Evolutionary conservation across 2,113 vertebrate species (phyloP).

Genomic region (Formicarius rufipectus): DNA sequence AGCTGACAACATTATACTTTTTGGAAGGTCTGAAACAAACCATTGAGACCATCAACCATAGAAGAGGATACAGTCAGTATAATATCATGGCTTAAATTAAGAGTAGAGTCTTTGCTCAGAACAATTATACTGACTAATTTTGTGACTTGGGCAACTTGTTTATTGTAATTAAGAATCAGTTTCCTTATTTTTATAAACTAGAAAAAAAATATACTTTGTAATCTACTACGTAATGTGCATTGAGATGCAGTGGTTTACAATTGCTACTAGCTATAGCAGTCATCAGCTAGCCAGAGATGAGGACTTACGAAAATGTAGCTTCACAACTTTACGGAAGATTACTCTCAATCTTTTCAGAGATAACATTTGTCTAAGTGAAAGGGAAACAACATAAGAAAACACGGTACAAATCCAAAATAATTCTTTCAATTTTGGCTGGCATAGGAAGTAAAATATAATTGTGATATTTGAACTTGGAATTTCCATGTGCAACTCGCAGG

Average conservation of each 20-base stretch:
- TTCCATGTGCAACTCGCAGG: not conserved
- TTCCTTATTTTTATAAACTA: not conserved
- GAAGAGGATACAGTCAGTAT: not conserved
- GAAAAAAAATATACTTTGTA: not conserved
- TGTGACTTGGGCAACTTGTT: accelerated
- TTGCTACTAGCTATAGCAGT: not conserved
- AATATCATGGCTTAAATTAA: not conserved
- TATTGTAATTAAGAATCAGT: not conserved
- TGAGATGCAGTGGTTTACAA: not conserved
- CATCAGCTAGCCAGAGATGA: not conserved
- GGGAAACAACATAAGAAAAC: not conserved
- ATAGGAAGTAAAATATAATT: not conserved
- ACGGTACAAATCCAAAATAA: not conserved
- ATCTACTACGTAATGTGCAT: not conserved
- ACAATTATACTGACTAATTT: not conserved
- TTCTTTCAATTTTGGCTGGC: not conserved
- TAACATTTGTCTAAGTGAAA: not conserved
- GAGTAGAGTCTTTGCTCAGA: not conserved
- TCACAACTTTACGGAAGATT: not conserved
- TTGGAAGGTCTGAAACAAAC: not conserved
- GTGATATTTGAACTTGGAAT: not conserved
- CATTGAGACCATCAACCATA: not conserved
- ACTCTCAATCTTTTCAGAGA: not conserved
- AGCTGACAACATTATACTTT: not conserved
- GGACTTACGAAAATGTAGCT: not conserved